These are phyloP conservation scores for Troides aeacus DNA, from an alignment of 2,888 invertebrate genomes.

Conservation along the genomic window DNA sequence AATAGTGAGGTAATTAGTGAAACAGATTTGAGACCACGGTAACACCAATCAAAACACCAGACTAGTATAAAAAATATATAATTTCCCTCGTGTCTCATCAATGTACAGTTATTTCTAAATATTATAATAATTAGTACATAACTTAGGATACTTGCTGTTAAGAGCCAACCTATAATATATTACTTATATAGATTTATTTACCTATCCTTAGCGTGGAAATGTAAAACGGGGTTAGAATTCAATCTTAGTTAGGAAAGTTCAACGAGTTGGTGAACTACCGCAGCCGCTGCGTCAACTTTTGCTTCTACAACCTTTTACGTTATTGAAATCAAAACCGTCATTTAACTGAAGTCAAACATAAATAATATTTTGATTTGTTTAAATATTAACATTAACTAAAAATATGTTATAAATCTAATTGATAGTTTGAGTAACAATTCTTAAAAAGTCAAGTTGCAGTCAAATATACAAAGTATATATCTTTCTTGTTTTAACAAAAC, in stretches of 20 bases:
- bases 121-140: neutral
- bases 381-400: neutral
- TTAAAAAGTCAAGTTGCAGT: too few species aligned
- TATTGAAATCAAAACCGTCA: slow-evolving; percentile 10
- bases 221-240: slow-evolving; percentile 33
- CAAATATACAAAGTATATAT: too few species aligned
- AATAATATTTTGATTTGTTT: neutral
- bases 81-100: too few species aligned
- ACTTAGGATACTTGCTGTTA: neutral
- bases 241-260: slow-evolving; percentile 38
- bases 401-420: neutral
- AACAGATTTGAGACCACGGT: too few species aligned
- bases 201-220: slow-evolving; percentile 20
- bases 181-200: neutral
- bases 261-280: slow-evolving; percentile 28
- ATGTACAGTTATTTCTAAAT: neutral
- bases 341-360: slow-evolving; percentile 2
- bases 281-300: slow-evolving; percentile 21
- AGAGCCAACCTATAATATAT: neutral
- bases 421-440: too few species aligned
- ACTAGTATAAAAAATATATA: too few species aligned
- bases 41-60: too few species aligned
- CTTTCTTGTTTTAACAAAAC: too few species aligned
- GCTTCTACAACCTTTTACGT: neutral
- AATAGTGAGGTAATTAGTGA: too few species aligned